These are phyloP conservation scores for Ylistrum balloti DNA, from an alignment of 1,140 invertebrate species.

Conservation along the genomic window DNA sequence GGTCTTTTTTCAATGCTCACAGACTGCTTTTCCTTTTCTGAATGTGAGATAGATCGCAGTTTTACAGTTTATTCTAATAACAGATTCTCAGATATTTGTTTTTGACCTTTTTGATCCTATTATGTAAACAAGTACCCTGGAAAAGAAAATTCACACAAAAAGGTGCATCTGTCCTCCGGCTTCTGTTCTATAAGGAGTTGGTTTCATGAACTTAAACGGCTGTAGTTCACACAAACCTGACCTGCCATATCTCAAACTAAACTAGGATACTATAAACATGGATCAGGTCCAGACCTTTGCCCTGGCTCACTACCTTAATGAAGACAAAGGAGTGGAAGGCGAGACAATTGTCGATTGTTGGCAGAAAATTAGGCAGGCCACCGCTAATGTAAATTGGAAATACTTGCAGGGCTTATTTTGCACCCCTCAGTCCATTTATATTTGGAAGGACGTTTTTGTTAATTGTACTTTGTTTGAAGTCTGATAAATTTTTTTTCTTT, in stretches of 20 bases:
- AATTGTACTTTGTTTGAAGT: not conserved
- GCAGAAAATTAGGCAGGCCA: conserved; percentile 2
- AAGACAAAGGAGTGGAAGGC: conserved; percentile 23
- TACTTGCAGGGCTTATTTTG: not conserved
- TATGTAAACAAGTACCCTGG: not conserved
- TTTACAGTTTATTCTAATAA: no score
- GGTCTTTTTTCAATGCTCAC: no score
- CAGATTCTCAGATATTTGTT: not conserved
- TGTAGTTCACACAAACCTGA: not conserved
- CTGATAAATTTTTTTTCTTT: no score
- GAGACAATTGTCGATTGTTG: conserved; percentile 26
- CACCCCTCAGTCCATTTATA: not conserved
- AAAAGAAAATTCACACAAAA: not conserved
- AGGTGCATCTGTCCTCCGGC: not conserved
- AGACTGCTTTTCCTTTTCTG: no score
- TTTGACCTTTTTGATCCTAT: not conserved
- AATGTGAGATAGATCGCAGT: no score
- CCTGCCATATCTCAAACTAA: not conserved
- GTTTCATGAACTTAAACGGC: not conserved
- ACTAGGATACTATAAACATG: not conserved
- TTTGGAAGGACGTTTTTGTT: not conserved
- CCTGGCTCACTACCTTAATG: not conserved
- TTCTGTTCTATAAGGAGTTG: not conserved
- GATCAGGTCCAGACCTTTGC: not conserved
- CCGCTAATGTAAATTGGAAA: conserved; percentile 27